These are phyloP conservation scores for Danionella dracula DNA, from an alignment of 2,797 vertebrate genomes.

Conservation along the genomic window DNA sequence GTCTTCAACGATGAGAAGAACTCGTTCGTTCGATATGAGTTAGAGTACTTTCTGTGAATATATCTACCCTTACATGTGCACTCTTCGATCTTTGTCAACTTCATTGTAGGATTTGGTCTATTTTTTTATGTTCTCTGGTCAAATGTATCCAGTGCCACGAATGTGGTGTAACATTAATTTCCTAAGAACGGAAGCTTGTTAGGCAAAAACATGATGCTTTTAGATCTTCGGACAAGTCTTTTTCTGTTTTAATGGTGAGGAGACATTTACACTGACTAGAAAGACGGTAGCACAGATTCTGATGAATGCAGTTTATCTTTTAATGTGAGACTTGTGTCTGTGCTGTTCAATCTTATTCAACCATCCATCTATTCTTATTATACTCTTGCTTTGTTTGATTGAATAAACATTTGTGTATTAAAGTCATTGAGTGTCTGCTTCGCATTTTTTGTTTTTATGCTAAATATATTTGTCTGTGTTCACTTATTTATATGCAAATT, in stretches of 20 bases:
- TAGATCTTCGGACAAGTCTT: slow-evolving; percentile 45
- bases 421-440: slow-evolving; percentile 52
- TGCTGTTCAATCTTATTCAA: slow-evolving; percentile 57
- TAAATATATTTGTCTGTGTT: too few relatives aligned
- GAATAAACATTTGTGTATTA: slow-evolving; percentile 98
- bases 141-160: slow-evolving; percentile 26
- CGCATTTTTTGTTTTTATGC: background rate
- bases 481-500: background rate
- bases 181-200: slow-evolving; percentile 46
- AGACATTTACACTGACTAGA: slow-evolving; percentile 29
- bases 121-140: slow-evolving; percentile 47
- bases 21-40: slow-evolving; percentile 91
- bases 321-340: slow-evolving; percentile 48
- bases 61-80: slow-evolving; percentile 19
- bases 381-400: slow-evolving; percentile 87
- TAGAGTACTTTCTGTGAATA: slow-evolving; percentile 93
- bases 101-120: slow-evolving; percentile 37
- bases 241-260: slow-evolving; percentile 38
- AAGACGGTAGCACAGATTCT: slow-evolving; percentile 42
- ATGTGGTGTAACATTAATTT: slow-evolving; percentile 37
- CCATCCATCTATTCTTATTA: slow-evolving; percentile 83
- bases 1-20: slow-evolving; percentile 98
- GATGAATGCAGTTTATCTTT: slow-evolving; percentile 50
- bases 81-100: slow-evolving; percentile 16
- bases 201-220: slow-evolving; percentile 51